Conservation (phyloP, 2,888 invertebrate species). For the Microchrysa polita region DNA sequence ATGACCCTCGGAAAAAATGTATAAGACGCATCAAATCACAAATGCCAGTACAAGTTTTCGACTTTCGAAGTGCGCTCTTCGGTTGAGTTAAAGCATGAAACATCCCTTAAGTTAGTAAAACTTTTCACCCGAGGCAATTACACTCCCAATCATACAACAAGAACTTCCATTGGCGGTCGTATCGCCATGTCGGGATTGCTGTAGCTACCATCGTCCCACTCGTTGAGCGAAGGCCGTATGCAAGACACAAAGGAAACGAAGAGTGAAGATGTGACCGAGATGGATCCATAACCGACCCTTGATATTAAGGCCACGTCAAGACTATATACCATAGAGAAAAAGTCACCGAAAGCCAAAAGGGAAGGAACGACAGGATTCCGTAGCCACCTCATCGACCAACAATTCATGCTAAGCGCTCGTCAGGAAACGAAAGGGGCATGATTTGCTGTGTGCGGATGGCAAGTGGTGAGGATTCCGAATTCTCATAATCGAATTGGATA, state of each 20-base stretch:
- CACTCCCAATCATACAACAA: constrained; percentile 30
- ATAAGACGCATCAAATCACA: neutral
- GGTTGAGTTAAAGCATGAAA: constrained; percentile 29
- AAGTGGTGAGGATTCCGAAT: neutral
- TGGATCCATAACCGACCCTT: constrained; percentile 31
- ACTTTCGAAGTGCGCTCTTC: constrained; percentile 21
- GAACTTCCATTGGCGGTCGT: constrained; percentile 28
- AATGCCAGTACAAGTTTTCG: constrained; percentile 8
- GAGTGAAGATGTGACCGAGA: constrained; percentile 13
- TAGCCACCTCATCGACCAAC: constrained; percentile 12
- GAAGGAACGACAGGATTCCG: neutral
- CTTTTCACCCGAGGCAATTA: constrained; percentile 38
- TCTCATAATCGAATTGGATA: constrained; percentile 28
- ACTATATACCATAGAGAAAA: constrained; percentile 8
- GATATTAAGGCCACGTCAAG: constrained; percentile 6
- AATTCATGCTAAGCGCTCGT: constrained; percentile 6
- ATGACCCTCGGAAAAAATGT: neutral
- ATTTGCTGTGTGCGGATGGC: constrained; percentile 17
- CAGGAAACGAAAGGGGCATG: constrained; percentile 1
- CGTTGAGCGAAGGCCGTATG: neutral
- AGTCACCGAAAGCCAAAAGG: neutral
- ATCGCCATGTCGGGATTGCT: constrained; percentile 15
- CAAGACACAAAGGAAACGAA: constrained; percentile 10
- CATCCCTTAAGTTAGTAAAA: constrained; percentile 36
- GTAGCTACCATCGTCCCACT: neutral